These are phyloP conservation scores for Patella pellucida DNA, from an alignment of 2,888 invertebrate species.

Conservation along the genomic window DNA sequence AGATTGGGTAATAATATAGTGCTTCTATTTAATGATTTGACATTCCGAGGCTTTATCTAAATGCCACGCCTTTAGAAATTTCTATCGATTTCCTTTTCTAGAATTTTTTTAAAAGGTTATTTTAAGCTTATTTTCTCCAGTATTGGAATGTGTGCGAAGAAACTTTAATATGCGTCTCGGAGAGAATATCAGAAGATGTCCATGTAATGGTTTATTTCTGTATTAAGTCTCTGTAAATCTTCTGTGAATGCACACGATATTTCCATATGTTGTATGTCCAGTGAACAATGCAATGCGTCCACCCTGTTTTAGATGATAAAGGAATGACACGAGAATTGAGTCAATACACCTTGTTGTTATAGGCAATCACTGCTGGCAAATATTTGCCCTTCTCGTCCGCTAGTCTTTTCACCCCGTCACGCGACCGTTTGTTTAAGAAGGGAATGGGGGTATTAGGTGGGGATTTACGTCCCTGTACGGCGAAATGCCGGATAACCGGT, in stretches of 20 bases:
- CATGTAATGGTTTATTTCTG: no score
- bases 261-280: neutral
- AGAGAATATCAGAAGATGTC: no score
- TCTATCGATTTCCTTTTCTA: no score
- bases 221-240: neutral
- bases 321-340: neutral
- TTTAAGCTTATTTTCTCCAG: no score
- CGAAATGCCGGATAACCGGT: neutral
- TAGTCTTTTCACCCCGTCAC: slow-evolving; percentile 5
- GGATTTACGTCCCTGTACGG: neutral
- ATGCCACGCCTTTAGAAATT: no score
- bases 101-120: no score
- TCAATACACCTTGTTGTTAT: slow-evolving; percentile 2
- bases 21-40: no score
- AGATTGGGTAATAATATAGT: no score
- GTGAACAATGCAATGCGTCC: neutral
- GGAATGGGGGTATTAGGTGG: slow-evolving; percentile 4
- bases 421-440: slow-evolving; percentile 1
- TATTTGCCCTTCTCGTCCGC: neutral
- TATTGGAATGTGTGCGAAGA: no score
- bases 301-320: neutral
- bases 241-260: neutral
- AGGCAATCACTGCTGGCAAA: slow-evolving; percentile 1
- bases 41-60: no score
- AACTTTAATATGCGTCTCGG: no score